A percentile compares a stretch with the other conserved stretches of the same genome.
Evolutionary conservation across 1,140 invertebrate species (phyloP).

Genomic region (Rhizoglyphus robini): DNA sequence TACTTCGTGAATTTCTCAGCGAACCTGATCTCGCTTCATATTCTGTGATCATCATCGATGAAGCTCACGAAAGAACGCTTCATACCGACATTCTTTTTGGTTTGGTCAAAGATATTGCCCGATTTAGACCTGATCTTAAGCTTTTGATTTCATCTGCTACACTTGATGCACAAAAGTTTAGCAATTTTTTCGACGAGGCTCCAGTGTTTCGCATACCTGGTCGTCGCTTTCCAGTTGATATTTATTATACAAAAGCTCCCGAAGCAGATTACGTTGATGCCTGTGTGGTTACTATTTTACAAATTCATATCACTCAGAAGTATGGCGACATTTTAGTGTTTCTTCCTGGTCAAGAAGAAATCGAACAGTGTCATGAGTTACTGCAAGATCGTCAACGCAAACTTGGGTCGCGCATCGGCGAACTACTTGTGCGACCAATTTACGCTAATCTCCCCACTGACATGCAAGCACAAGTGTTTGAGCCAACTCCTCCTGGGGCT

Average conservation of each 20-base stretch:
- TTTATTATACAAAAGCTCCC: slow-evolving; percentile 97
- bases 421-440: slow-evolving; percentile 85
- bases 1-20: slow-evolving; percentile 89
- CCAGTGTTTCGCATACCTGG: slow-evolving; percentile 95
- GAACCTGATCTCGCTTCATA: slow-evolving; percentile 91
- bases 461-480: slow-evolving; percentile 82
- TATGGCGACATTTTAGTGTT: slow-evolving; percentile 87
- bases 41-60: slow-evolving; percentile 95
- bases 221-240: slow-evolving; percentile 67
- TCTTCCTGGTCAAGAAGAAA: slow-evolving; percentile 85
- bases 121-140: slow-evolving; percentile 83
- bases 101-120: slow-evolving; percentile 89
- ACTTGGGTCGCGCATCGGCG: slow-evolving; percentile 77
- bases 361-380: slow-evolving; percentile 88
- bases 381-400: slow-evolving; percentile 73
- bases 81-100: slow-evolving; percentile 98
- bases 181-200: slow-evolving; percentile 94
- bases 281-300: slow-evolving; percentile 84
- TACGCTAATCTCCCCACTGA: slow-evolving; percentile 97
- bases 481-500: slow-evolving; percentile 73
- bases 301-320: slow-evolving; percentile 65
- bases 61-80: slow-evolving; percentile 94
- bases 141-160: slow-evolving; percentile 94
- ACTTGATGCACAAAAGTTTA: slow-evolving; percentile 95
- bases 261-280: slow-evolving; percentile 98